phyloP scores from a whole-genome alignment of 2,113 vertebrate species.

The Vicugna pacos region DNA sequence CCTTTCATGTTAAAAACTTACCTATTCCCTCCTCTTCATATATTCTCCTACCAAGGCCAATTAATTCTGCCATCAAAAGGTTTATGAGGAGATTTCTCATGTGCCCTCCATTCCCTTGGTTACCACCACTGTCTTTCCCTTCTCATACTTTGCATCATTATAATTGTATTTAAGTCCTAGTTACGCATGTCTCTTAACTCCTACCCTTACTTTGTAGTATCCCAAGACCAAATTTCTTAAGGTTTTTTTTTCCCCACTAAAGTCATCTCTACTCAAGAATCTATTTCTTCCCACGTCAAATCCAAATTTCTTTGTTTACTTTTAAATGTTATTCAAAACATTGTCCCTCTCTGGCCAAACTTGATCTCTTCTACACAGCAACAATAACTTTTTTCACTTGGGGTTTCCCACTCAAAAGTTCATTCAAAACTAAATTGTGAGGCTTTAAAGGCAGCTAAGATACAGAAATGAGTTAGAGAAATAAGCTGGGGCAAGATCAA shows the following conservation, averaged over 20 bases:
- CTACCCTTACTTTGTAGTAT: neutral
- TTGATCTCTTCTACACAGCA: neutral
- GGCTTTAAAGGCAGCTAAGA: neutral
- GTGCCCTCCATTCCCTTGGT: neutral
- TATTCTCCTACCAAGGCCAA: neutral
- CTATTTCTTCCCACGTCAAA: neutral
- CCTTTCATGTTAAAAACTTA: neutral
- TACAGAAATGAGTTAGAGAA: slow-evolving; percentile 41
- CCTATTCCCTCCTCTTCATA: neutral
- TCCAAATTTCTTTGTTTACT: slow-evolving; percentile 30
- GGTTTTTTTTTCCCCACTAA: neutral
- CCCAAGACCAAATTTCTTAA: neutral
- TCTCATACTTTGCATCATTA: neutral
- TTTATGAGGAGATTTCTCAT: neutral
- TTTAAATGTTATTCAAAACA: slow-evolving; percentile 35
- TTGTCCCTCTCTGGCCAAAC: neutral
- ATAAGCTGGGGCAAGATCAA: slow-evolving; percentile 26
- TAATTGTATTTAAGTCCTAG: neutral
- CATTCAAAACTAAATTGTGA: neutral
- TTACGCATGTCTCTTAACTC: neutral
- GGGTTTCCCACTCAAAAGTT: neutral
- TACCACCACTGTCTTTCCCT: neutral
- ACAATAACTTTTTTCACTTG: neutral
- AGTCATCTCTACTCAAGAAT: neutral
- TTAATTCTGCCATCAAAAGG: neutral